Evolutionary conservation across 2,888 invertebrate genomes (phyloP).

Genomic region (Leptarthrus brevirostris): DNA sequence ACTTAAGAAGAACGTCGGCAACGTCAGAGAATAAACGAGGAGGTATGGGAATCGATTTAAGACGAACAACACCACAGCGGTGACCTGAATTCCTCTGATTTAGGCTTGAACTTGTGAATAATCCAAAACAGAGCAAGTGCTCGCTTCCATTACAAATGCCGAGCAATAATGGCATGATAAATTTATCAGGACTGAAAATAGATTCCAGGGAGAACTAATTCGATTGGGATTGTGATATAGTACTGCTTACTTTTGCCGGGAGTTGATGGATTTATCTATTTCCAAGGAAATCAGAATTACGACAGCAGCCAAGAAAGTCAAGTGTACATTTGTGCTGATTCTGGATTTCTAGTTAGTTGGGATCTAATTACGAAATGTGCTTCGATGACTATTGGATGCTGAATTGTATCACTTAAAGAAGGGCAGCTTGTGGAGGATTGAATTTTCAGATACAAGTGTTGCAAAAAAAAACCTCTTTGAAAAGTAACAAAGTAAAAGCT

Average conservation of each 20-base stretch:
- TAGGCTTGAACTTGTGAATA: constrained; percentile 31
- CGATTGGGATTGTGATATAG: too few species aligned
- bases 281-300: constrained; percentile 37
- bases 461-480: too few species aligned
- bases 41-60: constrained; percentile 19
- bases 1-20: neutral
- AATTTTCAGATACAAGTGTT: too few species aligned
- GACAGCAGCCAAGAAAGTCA: constrained; percentile 13
- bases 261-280: constrained; percentile 40
- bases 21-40: neutral
- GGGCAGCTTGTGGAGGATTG: too few species aligned
- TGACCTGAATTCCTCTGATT: constrained; percentile 28
- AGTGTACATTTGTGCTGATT: constrained; percentile 14
- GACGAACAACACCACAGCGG: neutral
- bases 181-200: constrained; percentile 33
- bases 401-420: too few species aligned
- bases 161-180: constrained; percentile 29
- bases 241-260: constrained; percentile 2
- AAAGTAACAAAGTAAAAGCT: too few species aligned
- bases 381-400: too few species aligned
- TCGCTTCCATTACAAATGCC: neutral
- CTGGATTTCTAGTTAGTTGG: too few species aligned
- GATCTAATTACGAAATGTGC: too few species aligned
- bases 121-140: constrained; percentile 29
- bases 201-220: constrained; percentile 27